Evolutionary conservation across 2,113 vertebrate species (phyloP).

Genomic region (Neolamprologus sp.): DNA sequence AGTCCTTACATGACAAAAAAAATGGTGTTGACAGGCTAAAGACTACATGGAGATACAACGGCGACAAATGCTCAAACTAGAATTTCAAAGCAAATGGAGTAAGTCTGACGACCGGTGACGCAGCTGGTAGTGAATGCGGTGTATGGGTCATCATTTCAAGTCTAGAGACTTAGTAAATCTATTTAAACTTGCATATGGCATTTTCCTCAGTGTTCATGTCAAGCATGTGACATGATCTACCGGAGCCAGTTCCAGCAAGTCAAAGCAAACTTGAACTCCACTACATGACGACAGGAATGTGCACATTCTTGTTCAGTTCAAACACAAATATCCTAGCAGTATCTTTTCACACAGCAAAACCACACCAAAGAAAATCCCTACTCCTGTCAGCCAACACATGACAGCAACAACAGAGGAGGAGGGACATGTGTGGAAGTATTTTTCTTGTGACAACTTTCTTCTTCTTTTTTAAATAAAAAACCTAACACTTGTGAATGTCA

Average conservation of each 20-base stretch:
- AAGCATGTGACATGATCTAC: not conserved
- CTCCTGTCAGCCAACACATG: not conserved
- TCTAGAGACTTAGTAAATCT: not conserved
- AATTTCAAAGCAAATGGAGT: not conserved
- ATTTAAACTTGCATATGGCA: not conserved
- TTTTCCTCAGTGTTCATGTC: not conserved
- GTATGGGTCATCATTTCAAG: not conserved
- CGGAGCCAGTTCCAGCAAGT: not conserved
- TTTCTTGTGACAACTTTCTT: not conserved
- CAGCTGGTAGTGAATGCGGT: not conserved
- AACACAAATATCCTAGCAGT: not conserved
- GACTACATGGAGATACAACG: not conserved
- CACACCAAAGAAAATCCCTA: not conserved
- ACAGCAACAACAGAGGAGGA: not conserved
- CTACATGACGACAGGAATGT: not conserved
- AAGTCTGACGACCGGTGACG: not conserved
- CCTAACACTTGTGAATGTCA: not conserved
- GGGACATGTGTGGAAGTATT: not conserved
- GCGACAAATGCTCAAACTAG: not conserved
- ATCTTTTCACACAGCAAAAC: not conserved
- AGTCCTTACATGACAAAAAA: conserved; percentile 26
- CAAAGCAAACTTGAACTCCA: not conserved
- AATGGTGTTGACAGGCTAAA: not conserved
- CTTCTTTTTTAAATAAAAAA: not conserved
- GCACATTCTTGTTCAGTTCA: not conserved